These are phyloP conservation scores for Salpingus planirostris DNA, from an alignment of 2,888 invertebrate genomes.

Conservation along the genomic window DNA sequence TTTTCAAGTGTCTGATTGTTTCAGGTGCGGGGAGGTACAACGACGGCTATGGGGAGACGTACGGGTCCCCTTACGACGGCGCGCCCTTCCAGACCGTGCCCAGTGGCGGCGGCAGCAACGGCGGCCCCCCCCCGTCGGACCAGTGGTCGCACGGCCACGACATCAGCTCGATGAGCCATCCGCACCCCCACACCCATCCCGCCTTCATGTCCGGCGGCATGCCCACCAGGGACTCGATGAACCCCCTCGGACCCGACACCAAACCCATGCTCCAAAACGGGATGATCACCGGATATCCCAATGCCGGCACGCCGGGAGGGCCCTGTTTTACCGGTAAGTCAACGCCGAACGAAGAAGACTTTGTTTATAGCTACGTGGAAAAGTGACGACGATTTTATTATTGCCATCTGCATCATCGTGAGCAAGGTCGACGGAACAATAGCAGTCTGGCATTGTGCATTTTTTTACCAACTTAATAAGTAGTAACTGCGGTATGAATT, in stretches of 20 bases:
- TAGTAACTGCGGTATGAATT: neutral
- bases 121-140: conserved; percentile 33
- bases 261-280: conserved; percentile 51
- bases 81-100: conserved; percentile 65
- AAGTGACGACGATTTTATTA: too few species aligned
- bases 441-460: conserved; percentile 2
- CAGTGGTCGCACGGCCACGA: conserved; percentile 38
- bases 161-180: conserved; percentile 32
- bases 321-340: conserved; percentile 56
- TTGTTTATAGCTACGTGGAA: too few species aligned
- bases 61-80: conserved; percentile 53
- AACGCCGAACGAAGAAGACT: too few species aligned
- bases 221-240: conserved; percentile 32
- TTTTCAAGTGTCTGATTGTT: conserved; percentile 9
- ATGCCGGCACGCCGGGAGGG: conserved; percentile 48
- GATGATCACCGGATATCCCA: conserved; percentile 47
- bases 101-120: conserved; percentile 36
- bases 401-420: too few species aligned
- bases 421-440: conserved; percentile 4
- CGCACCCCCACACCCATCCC: conserved; percentile 48
- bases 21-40: conserved; percentile 42
- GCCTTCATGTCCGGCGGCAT: conserved; percentile 44
- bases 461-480: neutral
- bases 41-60: conserved; percentile 47
- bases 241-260: conserved; percentile 35